Evolutionary conservation across 2,113 vertebrate genomes (phyloP).

Genomic region (Nibea coibor): DNA sequence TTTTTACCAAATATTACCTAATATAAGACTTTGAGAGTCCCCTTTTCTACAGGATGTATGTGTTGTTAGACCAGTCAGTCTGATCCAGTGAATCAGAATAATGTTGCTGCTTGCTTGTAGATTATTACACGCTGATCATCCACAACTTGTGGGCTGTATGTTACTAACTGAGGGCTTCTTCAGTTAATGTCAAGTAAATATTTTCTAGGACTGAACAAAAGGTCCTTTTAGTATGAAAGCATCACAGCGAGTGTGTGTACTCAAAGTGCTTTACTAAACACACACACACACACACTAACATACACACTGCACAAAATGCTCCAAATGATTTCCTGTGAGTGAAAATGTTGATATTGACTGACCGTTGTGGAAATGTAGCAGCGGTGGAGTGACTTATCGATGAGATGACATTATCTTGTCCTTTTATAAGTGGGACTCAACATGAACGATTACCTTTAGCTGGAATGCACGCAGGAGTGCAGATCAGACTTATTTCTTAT

Average conservation of each 20-base stretch:
- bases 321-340: not conserved
- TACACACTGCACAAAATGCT: not conserved
- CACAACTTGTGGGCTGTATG: not conserved
- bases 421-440: not conserved
- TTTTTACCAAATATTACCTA: too few relatives aligned
- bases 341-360: slow-evolving; percentile 14
- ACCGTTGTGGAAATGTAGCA: not conserved
- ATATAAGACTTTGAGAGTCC: too few relatives aligned
- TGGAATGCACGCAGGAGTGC: slow-evolving; percentile 7
- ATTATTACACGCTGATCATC: not conserved
- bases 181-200: not conserved
- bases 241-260: not conserved
- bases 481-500: not conserved
- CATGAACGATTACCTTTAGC: slow-evolving; percentile 23
- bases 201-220: not conserved
- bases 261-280: slow-evolving; percentile 2
- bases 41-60: too few relatives aligned
- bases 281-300: not conserved
- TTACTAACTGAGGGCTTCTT: not conserved
- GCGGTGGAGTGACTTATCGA: not conserved
- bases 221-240: not conserved
- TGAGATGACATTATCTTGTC: slow-evolving; percentile 21
- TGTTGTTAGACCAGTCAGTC: too few relatives aligned
- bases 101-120: not conserved
- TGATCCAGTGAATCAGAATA: not conserved